These are phyloP conservation scores for Scomberomorus guttatus DNA, from an alignment of 2,797 vertebrate genomes.

Conservation along the genomic window DNA sequence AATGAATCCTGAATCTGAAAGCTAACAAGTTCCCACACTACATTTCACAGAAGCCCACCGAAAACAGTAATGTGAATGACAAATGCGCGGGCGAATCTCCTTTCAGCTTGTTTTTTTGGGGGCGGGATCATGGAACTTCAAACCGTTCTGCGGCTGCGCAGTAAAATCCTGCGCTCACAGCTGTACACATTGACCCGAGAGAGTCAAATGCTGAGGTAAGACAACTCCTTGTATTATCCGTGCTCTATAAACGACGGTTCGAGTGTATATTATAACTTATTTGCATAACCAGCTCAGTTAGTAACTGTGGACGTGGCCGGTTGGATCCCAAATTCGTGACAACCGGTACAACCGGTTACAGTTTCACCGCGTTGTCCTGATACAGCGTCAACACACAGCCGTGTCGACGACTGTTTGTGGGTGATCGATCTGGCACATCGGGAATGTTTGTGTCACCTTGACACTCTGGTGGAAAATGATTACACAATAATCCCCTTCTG, in stretches of 20 bases:
- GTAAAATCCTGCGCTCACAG: slow-evolving; percentile 17
- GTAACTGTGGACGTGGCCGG: background rate
- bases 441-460: slow-evolving; percentile 24
- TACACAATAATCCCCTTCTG: background rate
- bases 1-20: background rate
- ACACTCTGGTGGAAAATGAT: background rate
- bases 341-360: slow-evolving; percentile 30
- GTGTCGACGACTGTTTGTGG: background rate
- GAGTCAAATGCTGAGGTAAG: slow-evolving; percentile 55
- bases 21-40: slow-evolving; percentile 6
- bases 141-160: slow-evolving; percentile 50
- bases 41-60: slow-evolving; percentile 47
- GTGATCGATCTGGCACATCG: slow-evolving; percentile 39
- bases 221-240: background rate
- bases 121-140: slow-evolving; percentile 25
- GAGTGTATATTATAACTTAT: background rate
- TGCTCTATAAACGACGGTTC: background rate
- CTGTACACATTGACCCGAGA: slow-evolving; percentile 34
- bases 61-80: background rate
- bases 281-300: background rate
- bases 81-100: slow-evolving; percentile 25
- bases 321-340: background rate
- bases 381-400: slow-evolving; percentile 6
- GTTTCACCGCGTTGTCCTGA: slow-evolving; percentile 10
- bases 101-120: background rate